Percentiles rank a stretch among this genome's conserved stretches.
phyloP scores from a whole-genome alignment of 2,113 vertebrate species.

The Neolamprologus falcicula region DNA sequence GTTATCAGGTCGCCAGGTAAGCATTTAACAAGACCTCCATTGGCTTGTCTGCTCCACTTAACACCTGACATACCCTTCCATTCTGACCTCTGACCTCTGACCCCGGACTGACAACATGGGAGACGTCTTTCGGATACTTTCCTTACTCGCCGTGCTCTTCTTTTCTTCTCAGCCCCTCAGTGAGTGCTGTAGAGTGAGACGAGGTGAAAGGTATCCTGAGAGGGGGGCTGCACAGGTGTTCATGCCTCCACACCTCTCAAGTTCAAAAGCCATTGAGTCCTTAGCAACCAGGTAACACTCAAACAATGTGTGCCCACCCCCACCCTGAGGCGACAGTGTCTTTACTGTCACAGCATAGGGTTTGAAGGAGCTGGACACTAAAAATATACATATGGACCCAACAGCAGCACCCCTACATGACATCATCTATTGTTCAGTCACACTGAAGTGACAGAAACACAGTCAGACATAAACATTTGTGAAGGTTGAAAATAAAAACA shows the following conservation, averaged over 20 bases:
- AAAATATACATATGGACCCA: constrained; percentile 28
- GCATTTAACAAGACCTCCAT: constrained; percentile 56
- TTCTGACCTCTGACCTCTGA: constrained; percentile 65
- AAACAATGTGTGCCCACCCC: constrained; percentile 56
- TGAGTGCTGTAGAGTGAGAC: constrained; percentile 63
- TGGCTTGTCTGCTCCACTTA: constrained; percentile 72
- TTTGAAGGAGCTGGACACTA: not conserved
- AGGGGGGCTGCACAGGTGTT: constrained; percentile 67
- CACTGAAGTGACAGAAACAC: not conserved
- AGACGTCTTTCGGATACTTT: constrained; percentile 61
- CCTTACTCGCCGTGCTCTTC: constrained; percentile 30
- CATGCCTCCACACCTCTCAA: constrained; percentile 71
- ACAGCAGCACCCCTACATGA: not conserved
- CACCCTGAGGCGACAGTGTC: constrained; percentile 30
- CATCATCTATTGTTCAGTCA: constrained; percentile 10
- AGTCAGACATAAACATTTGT: constrained; percentile 12
- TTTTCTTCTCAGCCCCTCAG: constrained; percentile 56
- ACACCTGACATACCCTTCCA: constrained; percentile 73
- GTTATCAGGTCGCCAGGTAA: constrained; percentile 60
- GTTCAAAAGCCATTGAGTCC: constrained; percentile 71
- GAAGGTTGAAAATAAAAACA: constrained; percentile 22
- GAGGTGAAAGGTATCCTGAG: constrained; percentile 66
- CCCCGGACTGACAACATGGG: constrained; percentile 60
- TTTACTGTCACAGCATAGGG: constrained; percentile 13
- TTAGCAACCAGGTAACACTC: constrained; percentile 61